phyloP scores from a whole-genome alignment of 92 coral and sea anemone genomes.

The Muricea muricata region DNA sequence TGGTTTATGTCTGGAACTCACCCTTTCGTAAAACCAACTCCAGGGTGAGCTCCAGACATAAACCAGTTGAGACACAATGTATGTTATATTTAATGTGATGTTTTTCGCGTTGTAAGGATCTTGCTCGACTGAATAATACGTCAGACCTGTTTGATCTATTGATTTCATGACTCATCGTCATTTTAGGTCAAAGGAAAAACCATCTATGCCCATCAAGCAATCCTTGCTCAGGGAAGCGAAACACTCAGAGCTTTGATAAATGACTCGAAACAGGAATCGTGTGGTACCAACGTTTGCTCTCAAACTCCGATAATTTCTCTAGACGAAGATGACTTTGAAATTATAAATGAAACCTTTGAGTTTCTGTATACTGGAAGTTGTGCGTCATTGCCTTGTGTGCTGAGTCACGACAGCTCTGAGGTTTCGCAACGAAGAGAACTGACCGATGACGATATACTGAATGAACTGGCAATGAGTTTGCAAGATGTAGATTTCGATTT shows the following conservation, averaged over 20 bases:
- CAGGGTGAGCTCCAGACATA: too few relatives aligned
- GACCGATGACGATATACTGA: neutral
- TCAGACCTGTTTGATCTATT: neutral
- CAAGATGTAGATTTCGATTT: constrained; percentile 17
- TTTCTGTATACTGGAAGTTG: constrained; percentile 37
- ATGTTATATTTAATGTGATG: too few relatives aligned
- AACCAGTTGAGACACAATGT: too few relatives aligned
- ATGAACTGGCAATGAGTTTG: constrained; percentile 18
- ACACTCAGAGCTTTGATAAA: constrained; percentile 62
- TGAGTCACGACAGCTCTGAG: neutral
- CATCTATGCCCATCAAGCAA: constrained; percentile 75
- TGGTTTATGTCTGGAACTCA: too few relatives aligned
- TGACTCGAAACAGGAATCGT: constrained; percentile 39
- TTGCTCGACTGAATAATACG: too few relatives aligned
- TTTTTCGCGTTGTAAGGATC: too few relatives aligned
- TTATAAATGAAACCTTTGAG: neutral
- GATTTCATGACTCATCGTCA: neutral
- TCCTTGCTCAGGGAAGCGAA: constrained; percentile 83
- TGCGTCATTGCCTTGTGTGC: neutral
- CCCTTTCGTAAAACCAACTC: too few relatives aligned
- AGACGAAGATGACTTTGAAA: constrained; percentile 27
- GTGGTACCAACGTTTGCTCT: neutral
- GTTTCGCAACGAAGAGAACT: neutral
- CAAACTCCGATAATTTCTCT: constrained; percentile 40
- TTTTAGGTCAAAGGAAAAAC: constrained; percentile 66